A percentile compares a stretch with the other conserved stretches of the same genome.
Evolutionary conservation across 2,888 invertebrate genomes (phyloP).

Genomic region (Pollenia labialis): DNA sequence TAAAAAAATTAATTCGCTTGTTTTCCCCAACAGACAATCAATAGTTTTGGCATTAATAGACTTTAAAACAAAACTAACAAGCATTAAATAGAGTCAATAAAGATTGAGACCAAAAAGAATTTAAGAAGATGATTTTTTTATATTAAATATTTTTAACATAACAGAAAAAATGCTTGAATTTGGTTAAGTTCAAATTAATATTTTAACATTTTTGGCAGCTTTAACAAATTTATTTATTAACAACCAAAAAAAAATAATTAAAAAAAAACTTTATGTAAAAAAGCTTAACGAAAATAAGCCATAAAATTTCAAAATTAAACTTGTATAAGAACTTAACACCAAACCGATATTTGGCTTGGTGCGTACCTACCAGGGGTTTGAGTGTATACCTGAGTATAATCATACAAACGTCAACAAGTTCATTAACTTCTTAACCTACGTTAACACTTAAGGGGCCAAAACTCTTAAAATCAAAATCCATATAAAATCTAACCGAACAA

Average conservation of each 20-base stretch:
- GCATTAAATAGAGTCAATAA: slow-evolving; percentile 3
- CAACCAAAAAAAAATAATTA: slow-evolving; percentile 2
- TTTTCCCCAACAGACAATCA: slow-evolving; percentile 17
- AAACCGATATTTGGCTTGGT: slow-evolving; percentile 3
- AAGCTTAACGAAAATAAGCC: slow-evolving; percentile 30
- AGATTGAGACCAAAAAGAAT: background rate
- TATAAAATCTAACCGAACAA: background rate
- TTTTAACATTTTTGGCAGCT: slow-evolving; percentile 52
- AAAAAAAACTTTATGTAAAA: slow-evolving; percentile 4
- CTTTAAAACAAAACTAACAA: slow-evolving; percentile 5
- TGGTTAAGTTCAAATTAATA: slow-evolving; percentile 16
- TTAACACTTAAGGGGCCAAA: slow-evolving; percentile 71
- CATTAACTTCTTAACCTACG: slow-evolving; percentile 81
- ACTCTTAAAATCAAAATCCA: slow-evolving; percentile 53
- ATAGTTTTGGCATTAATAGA: slow-evolving; percentile 6
- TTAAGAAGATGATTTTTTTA: slow-evolving; percentile 23
- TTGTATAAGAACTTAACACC: slow-evolving; percentile 16
- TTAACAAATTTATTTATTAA: slow-evolving; percentile 53
- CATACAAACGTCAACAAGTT: slow-evolving; percentile 79
- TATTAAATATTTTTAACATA: background rate
- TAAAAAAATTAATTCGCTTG: slow-evolving; percentile 38
- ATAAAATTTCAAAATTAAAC: slow-evolving; percentile 21
- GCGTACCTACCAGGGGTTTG: background rate
- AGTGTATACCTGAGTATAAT: slow-evolving; percentile 24
- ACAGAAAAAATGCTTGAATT: too few species aligned